Conservation (phyloP, 2,113 vertebrate species). For the Scortum barcoo region DNA sequence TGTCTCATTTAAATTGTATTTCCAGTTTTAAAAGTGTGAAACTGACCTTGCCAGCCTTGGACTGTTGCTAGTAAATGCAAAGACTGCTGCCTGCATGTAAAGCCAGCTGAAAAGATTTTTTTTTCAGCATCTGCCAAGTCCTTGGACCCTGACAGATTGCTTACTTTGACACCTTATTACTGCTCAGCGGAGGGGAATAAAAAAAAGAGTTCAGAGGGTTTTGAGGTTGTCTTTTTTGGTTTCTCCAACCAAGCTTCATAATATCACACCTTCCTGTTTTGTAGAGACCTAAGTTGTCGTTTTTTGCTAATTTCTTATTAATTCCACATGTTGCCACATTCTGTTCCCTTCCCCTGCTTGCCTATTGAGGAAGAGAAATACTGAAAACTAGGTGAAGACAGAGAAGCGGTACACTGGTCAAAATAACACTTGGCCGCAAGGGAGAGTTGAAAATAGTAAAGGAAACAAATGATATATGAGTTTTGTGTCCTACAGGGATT, state of each 20-base stretch:
- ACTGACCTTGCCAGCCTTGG: slow-evolving; percentile 37
- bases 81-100: slow-evolving; percentile 34
- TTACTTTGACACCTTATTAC: slow-evolving; percentile 70
- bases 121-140: slow-evolving; percentile 52
- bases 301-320: slow-evolving; percentile 12
- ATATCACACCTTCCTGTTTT: slow-evolving; percentile 32
- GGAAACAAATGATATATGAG: slow-evolving; percentile 51
- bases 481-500: slow-evolving; percentile 31
- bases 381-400: slow-evolving; percentile 40
- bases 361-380: not conserved
- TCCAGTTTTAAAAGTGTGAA: slow-evolving; percentile 50
- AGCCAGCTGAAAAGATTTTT: slow-evolving; percentile 39
- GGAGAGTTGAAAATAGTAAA: slow-evolving; percentile 55
- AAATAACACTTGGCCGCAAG: slow-evolving; percentile 40
- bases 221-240: slow-evolving; percentile 38
- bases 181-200: slow-evolving; percentile 36
- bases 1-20: slow-evolving; percentile 53
- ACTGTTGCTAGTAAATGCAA: slow-evolving; percentile 47
- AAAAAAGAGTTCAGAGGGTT: slow-evolving; percentile 44
- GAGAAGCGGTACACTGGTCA: slow-evolving; percentile 28
- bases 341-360: not conserved
- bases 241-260: slow-evolving; percentile 23
- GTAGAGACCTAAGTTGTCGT: slow-evolving; percentile 1
- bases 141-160: slow-evolving; percentile 67
- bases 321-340: slow-evolving; percentile 17